A percentile compares a stretch with the other conserved stretches of the same genome.
phyloP scores from a whole-genome alignment of 1,140 invertebrate species.

The Myzus persicae region DNA sequence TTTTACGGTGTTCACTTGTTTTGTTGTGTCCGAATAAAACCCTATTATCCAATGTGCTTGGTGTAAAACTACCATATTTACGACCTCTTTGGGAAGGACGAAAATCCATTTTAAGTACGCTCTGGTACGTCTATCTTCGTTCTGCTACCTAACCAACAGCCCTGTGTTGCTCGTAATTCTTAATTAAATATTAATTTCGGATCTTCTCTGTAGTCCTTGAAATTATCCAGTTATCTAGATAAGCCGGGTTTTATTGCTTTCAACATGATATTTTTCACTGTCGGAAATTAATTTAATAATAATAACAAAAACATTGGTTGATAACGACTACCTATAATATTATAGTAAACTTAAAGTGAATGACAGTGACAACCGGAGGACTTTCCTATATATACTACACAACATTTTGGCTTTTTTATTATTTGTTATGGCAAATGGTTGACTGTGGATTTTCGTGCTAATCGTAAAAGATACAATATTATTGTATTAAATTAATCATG shows the following conservation, averaged over 20 bases:
- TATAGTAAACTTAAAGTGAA: neutral
- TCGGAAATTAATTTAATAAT: slow-evolving; percentile 7
- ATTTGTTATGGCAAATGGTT: neutral
- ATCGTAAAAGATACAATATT: neutral
- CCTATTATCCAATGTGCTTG: slow-evolving; percentile 27
- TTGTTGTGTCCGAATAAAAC: neutral
- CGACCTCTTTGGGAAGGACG: slow-evolving; percentile 19
- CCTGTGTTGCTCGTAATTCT: slow-evolving; percentile 19
- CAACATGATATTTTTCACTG: neutral
- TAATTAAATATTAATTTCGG: slow-evolving; percentile 45
- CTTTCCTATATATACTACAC: neutral
- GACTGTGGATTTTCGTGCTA: neutral
- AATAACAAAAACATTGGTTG: neutral
- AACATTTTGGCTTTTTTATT: neutral
- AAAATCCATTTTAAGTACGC: slow-evolving; percentile 35
- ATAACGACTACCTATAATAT: neutral
- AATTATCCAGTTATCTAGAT: neutral
- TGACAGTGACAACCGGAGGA: neutral
- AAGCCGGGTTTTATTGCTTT: neutral
- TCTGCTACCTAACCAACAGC: neutral
- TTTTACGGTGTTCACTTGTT: neutral
- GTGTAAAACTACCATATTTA: slow-evolving; percentile 33
- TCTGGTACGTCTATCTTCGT: slow-evolving; percentile 11
- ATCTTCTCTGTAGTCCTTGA: neutral
- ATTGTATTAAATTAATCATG: neutral